Evolutionary conservation across 2,113 vertebrate genomes (phyloP), one percentile per base, ranked within the genome.

Genomic region (Oncorhynchus tshawytscha): DNA sequence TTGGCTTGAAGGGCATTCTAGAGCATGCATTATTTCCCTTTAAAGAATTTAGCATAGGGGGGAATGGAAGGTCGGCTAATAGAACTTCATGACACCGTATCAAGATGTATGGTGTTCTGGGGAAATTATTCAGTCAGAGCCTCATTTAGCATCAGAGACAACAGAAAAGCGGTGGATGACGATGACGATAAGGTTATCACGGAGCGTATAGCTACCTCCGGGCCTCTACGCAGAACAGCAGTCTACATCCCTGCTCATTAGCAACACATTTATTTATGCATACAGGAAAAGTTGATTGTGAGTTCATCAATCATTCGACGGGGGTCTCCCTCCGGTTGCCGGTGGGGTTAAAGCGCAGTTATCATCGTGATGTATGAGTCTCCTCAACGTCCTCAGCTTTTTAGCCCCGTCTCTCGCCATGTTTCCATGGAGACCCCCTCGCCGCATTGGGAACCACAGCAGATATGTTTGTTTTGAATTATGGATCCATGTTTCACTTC

Each of bases 331-430:
- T 80, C 70, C 67, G 24, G 62, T 75, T 75, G 81, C 83, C 80
- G 81, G 72, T 80, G 78, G 84, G 78, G 78, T 78, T 75, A 82
- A 79, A 73, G 67, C 9, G 15, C 83, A 91, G 88, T 89, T 88
- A 92, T 85, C 76, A 20, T 57, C 20, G 54, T 89, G 90, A 91
- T 88, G 84, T 81, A 91, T 77, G 84, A 87, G 69, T 86, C 81
- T 45, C 39, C 39, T 84, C 57, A 65, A 64, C 75, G 81, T 87
- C 84, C 86, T 87, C 78, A 79, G 25, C 39, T 45, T 45, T 45
- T 11, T 45, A 45, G 39, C 39, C 39, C 39, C 39, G 9, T 45
- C 9, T 45, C 39, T 45, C 39, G 39, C 25, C 25, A 15, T 48
- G 74, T 79, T 83, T 81, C 70, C 11, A 66, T 84, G 79, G 79